Base-by-base conservation (phyloP, 2,888 invertebrate species). In the Elmis aenea region DNA sequence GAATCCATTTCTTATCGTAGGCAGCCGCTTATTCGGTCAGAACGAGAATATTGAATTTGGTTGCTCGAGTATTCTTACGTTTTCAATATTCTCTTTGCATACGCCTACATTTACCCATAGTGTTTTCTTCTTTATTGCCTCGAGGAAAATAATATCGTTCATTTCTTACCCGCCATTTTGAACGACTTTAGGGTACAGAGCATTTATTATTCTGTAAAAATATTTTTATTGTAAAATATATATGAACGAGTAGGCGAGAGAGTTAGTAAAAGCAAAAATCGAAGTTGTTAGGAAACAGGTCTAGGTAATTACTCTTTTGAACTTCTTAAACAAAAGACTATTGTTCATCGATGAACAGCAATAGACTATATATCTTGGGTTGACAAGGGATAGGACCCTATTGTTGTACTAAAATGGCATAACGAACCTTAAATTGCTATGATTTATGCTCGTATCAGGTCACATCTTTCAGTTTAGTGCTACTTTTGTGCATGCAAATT, bases 221-320 rank as follows among this genome's bases (percentile, higher is more conserved):
- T n/a, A n/a, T n/a, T n/a, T n/a, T n/a, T n/a, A n/a, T n/a, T n/a
- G n/a, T n/a, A n/a, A n/a, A n/a, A n/a, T n/a, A n/a, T n/a, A n/a
- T n/a, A n/a, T n/a, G n/a, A n/a, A n/a, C n/a, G n/a, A n/a, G n/a
- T n/a, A n/a, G n/a, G n/a, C n/a, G n/a, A n/a, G n/a, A n/a, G n/a
- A n/a, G n/a, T n/a, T n/a, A n/a, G n/a, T n/a, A n/a, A n/a, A n/a
- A n/a, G n/a, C n/a, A n/a, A n/a, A n/a, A n/a, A n/a, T n/a, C n/a
- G n/a, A n/a, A n/a, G n/a, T n/a, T n/a, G n/a, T n/a, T n/a, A n/a
- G n/a, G n/a, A n/a, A n/a, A n/a, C n/a, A n/a, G n/a, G n/a, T n/a
- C n/a, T 13, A 22, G 22, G 32, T 32, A 38, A 38, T 38, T 38
- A 37, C 31, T 37, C 33, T 28, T 32, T 27, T 32, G 26, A 32